Base-by-base conservation (phyloP, 2,113 vertebrate species). In the Salvelinus fontinalis region DNA sequence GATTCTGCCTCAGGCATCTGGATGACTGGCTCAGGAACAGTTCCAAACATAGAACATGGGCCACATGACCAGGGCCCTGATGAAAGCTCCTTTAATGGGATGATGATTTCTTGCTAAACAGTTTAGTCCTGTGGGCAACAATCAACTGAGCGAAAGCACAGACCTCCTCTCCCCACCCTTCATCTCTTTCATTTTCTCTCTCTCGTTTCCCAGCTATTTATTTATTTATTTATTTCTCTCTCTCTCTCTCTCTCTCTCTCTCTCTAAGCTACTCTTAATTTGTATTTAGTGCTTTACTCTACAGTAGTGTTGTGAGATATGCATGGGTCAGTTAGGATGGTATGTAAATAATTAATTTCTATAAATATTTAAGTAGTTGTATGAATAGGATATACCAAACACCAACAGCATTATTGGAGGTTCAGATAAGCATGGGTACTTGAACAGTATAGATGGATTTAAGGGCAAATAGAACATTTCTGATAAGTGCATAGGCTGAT, bases 51-150 rank as follows among this genome's bases (percentile, higher is more conserved):
- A 83, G 65, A 29, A 26, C 69, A 57, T 66, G 5, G 26, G 80
- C 88, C 87, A 85, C 81, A 78, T 87, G 83, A 85, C 54, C 29
- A 48, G 34, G 29, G 16, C 67, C 59, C 18, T 26, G 60, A 54
- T 77, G 57, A 44, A 67, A 68, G 29, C 9, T 75, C 34, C 59
- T 70, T 77, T 77, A 75, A 78, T 68, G 31, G 72, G 69, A 75
- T 77, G 60, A 69, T 27, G 29, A 71, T 76, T 62, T 65, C 4
- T 71, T 2, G n/a, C 39, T 29, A 57, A 70, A 70, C 77, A 76
- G 44, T 44, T 44, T 44, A 44, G 39, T 79, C 81, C 87, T 74
- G 54, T 68, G 82, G 85, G 75, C 57, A 57, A 57, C 59, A 4
- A 24, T 12, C 22, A 54, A 39, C 26, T 44, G 12, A 65, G 26